Percentiles rank a stretch among this genome's conserved stretches.
Conservation (phyloP, 1,140 invertebrate genomes). For the Megathymus violae region DNA sequence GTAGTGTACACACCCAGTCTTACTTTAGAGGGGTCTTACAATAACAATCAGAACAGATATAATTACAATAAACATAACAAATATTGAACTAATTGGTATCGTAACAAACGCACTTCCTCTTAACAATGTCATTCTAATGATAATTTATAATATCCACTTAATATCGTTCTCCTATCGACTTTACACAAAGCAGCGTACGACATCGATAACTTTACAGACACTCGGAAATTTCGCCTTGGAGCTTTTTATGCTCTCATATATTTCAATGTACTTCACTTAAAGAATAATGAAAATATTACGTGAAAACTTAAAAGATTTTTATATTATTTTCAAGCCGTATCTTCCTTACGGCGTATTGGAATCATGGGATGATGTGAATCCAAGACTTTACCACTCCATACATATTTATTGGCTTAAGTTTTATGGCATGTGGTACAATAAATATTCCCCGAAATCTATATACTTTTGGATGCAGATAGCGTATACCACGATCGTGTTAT, state of each 20-base stretch:
- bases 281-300: constrained; percentile 53
- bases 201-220: constrained; percentile 55
- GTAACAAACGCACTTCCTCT: constrained; percentile 47
- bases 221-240: constrained; percentile 58
- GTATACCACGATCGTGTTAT: constrained; percentile 68
- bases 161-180: constrained; percentile 49
- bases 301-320: constrained; percentile 51
- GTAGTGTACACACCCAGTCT: too few relatives aligned
- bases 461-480: constrained; percentile 67
- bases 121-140: constrained; percentile 57
- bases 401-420: constrained; percentile 81
- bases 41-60: neutral
- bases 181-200: constrained; percentile 50
- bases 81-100: neutral
- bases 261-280: neutral
- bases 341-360: constrained; percentile 67
- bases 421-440: constrained; percentile 80
- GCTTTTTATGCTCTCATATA: constrained; percentile 41
- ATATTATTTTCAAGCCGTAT: constrained; percentile 53
- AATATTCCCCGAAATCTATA: constrained; percentile 47
- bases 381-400: constrained; percentile 68
- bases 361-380: constrained; percentile 70
- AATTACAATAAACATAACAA: neutral
- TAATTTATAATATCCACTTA: constrained; percentile 68
- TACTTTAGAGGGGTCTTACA: too few relatives aligned